Evolutionary conservation across 2,888 invertebrate genomes (phyloP), one percentile per base, ranked within the genome.

Genomic region (Vandiemenella viatica): DNA sequence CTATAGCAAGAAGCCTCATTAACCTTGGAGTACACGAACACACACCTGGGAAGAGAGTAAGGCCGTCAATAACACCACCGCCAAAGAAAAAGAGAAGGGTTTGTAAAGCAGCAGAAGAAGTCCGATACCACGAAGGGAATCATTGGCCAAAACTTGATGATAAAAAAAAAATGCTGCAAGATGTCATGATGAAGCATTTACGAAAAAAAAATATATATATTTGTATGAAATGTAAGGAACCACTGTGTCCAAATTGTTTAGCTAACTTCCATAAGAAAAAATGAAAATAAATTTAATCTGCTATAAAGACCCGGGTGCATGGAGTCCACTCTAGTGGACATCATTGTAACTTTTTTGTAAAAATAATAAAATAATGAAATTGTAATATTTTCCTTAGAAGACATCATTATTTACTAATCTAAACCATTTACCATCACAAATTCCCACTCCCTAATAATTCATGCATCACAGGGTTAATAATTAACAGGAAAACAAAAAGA

Each of bases 221-320:
- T 1, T 45, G 45, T 16, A 38, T n/a, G 15, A 37, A 21, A 6
- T 38, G 49, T 10, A 38, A 40, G 19, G 45, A 38, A 37, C 38
- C 49, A 21, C n/a, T n/a, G 26, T 38, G 45, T 23, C 49, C 22
- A n/a, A 26, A 38, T 17, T 45, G 49, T 38, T 49, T 49, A 22
- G 22, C 10, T 3, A 5, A 40, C 15, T 19, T 47, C n/a, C 42
- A 41, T 20, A n/a, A 1, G n/a, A 20, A 22, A 10, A 23, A 42
- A 21, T n/a, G 37, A 15, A 23, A 18, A 8, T 46, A 23, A 23
- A 26, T 26, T 26, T 8, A 26, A 26, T 26, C 26, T 26, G 26
- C 26, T 26, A 13, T 26, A 13, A 26, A 13, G 7, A 26, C n/a
- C n/a, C n/a, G n/a, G n/a, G n/a, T n/a, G n/a, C n/a, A n/a, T n/a